Evolutionary conservation across 2,888 invertebrate species (phyloP), one percentile per base, ranked within the genome.

Genomic region (Aromia moschata): DNA sequence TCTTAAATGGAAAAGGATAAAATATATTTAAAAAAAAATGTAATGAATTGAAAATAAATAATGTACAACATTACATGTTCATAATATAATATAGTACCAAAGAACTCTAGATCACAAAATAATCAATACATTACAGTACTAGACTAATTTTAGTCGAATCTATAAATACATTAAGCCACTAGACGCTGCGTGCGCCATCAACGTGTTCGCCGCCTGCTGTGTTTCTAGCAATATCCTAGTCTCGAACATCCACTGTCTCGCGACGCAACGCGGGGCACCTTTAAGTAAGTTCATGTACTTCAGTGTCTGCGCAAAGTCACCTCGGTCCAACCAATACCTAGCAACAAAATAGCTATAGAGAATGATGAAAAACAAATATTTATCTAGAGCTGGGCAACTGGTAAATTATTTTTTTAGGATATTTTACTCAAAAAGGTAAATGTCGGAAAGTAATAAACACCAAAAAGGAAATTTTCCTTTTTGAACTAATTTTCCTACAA

Each of bases 131-230:
- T 41, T 52, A 38, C n/a, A 41, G 41, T 41, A 16, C 38, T 49
- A 49, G 49, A 52, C 40, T 20, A 52, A 38, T 49, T 49, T 20
- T 20, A 16, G 10, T 20, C 12, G 36, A 37, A n/a, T 20, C 70
- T 75, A 77, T 59, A 77, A 67, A 76, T 84, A 84, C 71, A 83
- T 77, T 52, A 91, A 80, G 17, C 89, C 90, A 67, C 89, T 85
- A 1, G 94, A 91, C 0, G 92, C 89, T 2, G 96, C 95, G 77
- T 96, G 93, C 0, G 96, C 93, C 77, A 96, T 85, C 18, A 98
- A 83, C 0, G 93, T 92, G 74, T 93, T 90, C 7, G 96, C 93
- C 9, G 95, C 95, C 80, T 96, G 96, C 75, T 91, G 87, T 7
- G 94, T 92, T 82, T 97, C 97, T 65, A 98, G 82, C 65, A 93